phyloP scores from a whole-genome alignment of 2,888 invertebrate genomes.

The Calliopum simillimum region DNA sequence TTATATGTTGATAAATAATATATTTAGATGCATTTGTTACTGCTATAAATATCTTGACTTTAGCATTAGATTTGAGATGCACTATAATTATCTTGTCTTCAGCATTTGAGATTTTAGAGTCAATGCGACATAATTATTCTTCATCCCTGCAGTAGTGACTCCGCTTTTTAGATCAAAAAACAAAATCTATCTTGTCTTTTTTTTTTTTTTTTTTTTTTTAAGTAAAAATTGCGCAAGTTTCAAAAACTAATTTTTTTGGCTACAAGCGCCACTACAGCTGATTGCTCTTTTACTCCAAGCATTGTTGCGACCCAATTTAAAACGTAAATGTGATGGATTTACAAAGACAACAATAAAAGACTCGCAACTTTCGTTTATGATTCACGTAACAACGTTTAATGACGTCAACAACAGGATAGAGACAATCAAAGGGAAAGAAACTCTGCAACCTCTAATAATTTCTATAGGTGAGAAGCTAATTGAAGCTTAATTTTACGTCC shows the following conservation, averaged over 20 bases:
- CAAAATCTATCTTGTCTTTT: too few species aligned
- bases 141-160: too few species aligned
- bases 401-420: background rate
- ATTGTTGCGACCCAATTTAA: background rate
- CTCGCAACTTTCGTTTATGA: background rate
- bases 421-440: background rate
- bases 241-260: too few species aligned
- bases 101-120: background rate
- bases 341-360: background rate
- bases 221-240: too few species aligned
- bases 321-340: background rate
- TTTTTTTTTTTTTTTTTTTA: too few species aligned
- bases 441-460: background rate
- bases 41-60: background rate
- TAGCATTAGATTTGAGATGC: background rate
- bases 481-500: background rate
- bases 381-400: background rate
- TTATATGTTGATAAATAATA: too few species aligned
- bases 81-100: background rate
- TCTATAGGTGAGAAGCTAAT: background rate
- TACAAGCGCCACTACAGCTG: too few species aligned
- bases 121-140: too few species aligned
- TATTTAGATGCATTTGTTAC: background rate
- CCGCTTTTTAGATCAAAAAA: too few species aligned
- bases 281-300: background rate